Evolutionary conservation across 2,888 invertebrate species (phyloP).

Genomic region (Itoplectis maculator): DNA sequence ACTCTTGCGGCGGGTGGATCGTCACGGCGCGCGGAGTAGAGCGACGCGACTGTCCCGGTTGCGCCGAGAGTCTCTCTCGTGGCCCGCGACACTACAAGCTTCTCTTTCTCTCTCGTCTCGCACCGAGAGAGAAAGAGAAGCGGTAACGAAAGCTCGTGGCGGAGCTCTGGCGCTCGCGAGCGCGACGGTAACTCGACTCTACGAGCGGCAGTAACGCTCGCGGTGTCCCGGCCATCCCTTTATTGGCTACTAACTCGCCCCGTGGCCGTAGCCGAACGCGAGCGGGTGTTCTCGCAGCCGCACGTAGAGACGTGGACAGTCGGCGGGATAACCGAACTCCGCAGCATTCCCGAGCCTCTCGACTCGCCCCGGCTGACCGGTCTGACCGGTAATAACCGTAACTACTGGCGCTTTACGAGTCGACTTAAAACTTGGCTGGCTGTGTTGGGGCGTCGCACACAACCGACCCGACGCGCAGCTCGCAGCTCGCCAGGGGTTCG

Average conservation of each 20-base stretch:
- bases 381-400: constrained; percentile 78
- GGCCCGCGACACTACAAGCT: too few species aligned
- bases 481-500: background rate
- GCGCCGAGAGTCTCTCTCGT: background rate
- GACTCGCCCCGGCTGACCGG: constrained; percentile 72
- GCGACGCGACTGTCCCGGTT: background rate
- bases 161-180: too few species aligned
- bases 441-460: constrained; percentile 26
- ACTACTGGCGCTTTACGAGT: constrained; percentile 77
- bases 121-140: constrained; percentile 51
- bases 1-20: constrained; percentile 37
- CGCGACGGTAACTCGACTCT: constrained; percentile 71
- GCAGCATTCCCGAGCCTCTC: constrained; percentile 67
- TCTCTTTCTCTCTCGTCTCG: too few species aligned
- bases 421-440: constrained; percentile 76
- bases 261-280: constrained; percentile 4
- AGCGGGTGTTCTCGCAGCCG: background rate
- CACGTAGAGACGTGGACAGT: constrained; percentile 26
- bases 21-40: constrained; percentile 41
- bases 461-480: constrained; percentile 3
- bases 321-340: constrained; percentile 30
- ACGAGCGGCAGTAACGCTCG: constrained; percentile 74
- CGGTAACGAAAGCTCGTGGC: constrained; percentile 63
- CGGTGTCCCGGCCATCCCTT: constrained; percentile 69
- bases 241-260: constrained; percentile 79